These are phyloP conservation scores for Plotosus lineatus DNA, from an alignment of 2,113 vertebrate genomes.

Conservation along the genomic window DNA sequence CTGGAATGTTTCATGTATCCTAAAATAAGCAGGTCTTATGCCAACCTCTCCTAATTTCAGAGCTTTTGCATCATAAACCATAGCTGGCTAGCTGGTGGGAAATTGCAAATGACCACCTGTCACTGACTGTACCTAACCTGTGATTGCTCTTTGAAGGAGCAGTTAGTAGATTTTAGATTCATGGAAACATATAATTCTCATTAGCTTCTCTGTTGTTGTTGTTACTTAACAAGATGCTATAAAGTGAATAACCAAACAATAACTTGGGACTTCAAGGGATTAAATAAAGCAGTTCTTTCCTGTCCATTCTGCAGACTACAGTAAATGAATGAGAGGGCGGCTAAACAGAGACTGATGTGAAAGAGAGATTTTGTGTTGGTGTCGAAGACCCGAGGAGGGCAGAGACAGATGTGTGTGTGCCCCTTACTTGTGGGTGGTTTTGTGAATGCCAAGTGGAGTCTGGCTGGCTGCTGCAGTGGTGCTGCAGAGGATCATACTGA, in stretches of 20 bases:
- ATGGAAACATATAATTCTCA: background rate
- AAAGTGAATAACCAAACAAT: background rate
- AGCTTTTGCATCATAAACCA: background rate
- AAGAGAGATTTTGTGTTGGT: conserved; percentile 25
- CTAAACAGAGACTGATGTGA: conserved; percentile 21
- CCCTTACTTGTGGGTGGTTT: conserved; percentile 45
- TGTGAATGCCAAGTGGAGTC: conserved; percentile 47
- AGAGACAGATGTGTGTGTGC: conserved; percentile 54
- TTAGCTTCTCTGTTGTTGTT: background rate
- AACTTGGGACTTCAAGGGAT: background rate
- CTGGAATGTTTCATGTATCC: background rate
- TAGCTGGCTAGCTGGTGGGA: background rate
- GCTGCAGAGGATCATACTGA: conserved; percentile 50
- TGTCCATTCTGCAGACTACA: background rate
- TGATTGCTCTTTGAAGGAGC: background rate
- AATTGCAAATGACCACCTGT: background rate
- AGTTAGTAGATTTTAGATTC: background rate
- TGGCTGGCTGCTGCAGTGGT: conserved; percentile 35
- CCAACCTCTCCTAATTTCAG: background rate
- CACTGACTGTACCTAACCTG: background rate
- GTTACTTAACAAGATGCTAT: background rate
- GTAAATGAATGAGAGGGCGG: conserved; percentile 1
- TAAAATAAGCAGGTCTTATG: background rate
- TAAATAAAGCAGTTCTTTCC: background rate
- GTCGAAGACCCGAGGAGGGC: conserved; percentile 39